These are phyloP conservation scores for Labroides dimidiatus DNA, from an alignment of 2,797 vertebrate genomes.

Conservation along the genomic window DNA sequence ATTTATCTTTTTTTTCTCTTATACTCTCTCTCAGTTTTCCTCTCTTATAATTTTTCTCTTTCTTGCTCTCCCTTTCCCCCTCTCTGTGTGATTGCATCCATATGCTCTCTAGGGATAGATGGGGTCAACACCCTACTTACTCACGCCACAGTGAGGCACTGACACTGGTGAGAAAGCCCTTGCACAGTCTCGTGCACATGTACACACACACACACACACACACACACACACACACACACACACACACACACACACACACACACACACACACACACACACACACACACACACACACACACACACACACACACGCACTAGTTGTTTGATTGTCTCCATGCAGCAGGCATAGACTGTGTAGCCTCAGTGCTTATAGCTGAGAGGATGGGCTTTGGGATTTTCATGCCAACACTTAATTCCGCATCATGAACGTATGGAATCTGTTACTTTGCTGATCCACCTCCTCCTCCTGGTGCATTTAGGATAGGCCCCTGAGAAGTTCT, in stretches of 20 bases:
- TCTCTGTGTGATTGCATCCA: constrained; percentile 79
- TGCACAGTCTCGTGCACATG: constrained; percentile 13
- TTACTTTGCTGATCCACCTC: constrained; percentile 62
- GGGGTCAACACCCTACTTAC: constrained; percentile 84
- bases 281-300: constrained; percentile 11
- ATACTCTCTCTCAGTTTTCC: constrained; percentile 39
- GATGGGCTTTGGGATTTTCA: constrained; percentile 60
- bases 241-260: constrained; percentile 25
- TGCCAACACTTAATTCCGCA: constrained; percentile 69
- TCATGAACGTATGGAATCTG: constrained; percentile 66
- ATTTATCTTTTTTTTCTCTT: constrained; percentile 60
- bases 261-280: constrained; percentile 23
- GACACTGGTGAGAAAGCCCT: constrained; percentile 82
- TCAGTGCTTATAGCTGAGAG: constrained; percentile 44
- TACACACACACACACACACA: too few relatives aligned
- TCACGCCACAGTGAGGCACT: constrained; percentile 80
- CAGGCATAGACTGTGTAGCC: constrained; percentile 45
- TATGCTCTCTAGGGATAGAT: constrained; percentile 82
- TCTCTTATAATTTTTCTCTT: constrained; percentile 56
- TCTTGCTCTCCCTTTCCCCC: constrained; percentile 52
- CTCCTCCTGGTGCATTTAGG: constrained; percentile 60
- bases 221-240: neutral
- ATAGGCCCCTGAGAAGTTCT: constrained; percentile 77
- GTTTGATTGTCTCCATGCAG: constrained; percentile 57
- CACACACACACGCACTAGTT: constrained; percentile 28